Conservation (phyloP, 2,888 invertebrate genomes). For the Hirtodrosophila histrioides region DNA sequence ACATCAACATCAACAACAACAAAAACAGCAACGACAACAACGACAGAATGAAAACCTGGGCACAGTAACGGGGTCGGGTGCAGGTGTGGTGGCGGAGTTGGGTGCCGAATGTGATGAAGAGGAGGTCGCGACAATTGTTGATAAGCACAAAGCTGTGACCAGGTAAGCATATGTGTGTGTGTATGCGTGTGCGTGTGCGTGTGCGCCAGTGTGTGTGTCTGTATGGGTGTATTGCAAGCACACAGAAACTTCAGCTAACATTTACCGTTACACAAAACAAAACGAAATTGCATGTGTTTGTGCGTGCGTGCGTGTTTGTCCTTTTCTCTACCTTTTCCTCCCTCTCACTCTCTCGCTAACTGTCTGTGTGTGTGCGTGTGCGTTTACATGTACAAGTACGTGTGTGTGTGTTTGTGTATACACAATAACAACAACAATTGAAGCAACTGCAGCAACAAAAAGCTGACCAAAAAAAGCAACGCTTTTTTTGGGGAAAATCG, state of each 20-base stretch:
- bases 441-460: conserved; percentile 49
- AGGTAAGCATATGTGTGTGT: conserved; percentile 47
- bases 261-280: conserved; percentile 66
- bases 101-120: conserved; percentile 58
- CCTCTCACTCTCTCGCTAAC: conserved; percentile 10
- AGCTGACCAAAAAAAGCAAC: conserved; percentile 35
- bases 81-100: conserved; percentile 31
- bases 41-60: conserved; percentile 38
- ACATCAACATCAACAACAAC: conserved; percentile 47
- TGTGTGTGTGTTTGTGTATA: conserved; percentile 46
- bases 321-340: conserved; percentile 17
- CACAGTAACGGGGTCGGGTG: conserved; percentile 11
- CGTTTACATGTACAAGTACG: too few species aligned
- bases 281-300: conserved; percentile 40
- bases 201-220: background rate
- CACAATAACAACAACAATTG: conserved; percentile 64
- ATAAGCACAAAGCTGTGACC: conserved; percentile 63
- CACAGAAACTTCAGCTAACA: conserved; percentile 46
- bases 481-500: conserved; percentile 71
- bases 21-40: conserved; percentile 37
- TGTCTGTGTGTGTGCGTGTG: conserved; percentile 14
- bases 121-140: conserved; percentile 54
- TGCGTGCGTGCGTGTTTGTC: conserved; percentile 40
- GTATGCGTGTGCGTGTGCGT: conserved; percentile 18
- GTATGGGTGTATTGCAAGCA: conserved; percentile 14